Base-by-base conservation (phyloP, 2,797 vertebrate species). In the Hybognathus amarus region DNA sequence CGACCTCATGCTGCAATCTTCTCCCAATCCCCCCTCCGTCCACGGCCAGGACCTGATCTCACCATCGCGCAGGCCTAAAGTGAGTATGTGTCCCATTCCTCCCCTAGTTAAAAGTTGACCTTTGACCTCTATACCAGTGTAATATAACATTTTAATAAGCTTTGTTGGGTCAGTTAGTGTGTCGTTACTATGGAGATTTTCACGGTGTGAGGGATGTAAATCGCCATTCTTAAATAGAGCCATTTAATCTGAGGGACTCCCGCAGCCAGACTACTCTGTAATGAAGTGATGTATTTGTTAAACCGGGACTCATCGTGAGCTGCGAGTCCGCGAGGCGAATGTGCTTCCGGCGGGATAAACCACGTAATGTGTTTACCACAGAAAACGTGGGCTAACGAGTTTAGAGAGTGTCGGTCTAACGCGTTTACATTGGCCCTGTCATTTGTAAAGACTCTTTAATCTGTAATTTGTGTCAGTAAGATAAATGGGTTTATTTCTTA, bases 381-480 rank as follows among this genome's bases (percentile, higher is more conserved):
- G 83, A 71, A 87, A 87, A 84, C 82, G 74, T 83, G 64, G 64
- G 84, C 74, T 88, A 88, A 89, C 83, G 54, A 85, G 84, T 88
- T 89, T 89, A 87, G 67, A 10, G 59, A 18, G 45, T 71, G 83
- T 81, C 50, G 27, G 50, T 94, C 94, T 98, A 98, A 99, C 96
- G 95, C 95, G 94, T 97, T 99, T 98, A 98, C 91, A 94, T 95
- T 94, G 93, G 90, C 93, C 88, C 90, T 93, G 94, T 96, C 97
- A 96, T 97, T 96, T 96, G 95, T 97, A 97, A 96, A 94, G 95
- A 95, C 95, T 96, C 94, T 95, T 95, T 94, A 95, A 95, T 96
- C 96, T 96, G 95, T 96, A 96, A 98, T 99, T 97, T 98, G 94
- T 97, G 98, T 98, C 97, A 94, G 95, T 91, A 96, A 98, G 97